Conservation (phyloP, 2,888 invertebrate species). For the Stenolophus ochropezus region DNA sequence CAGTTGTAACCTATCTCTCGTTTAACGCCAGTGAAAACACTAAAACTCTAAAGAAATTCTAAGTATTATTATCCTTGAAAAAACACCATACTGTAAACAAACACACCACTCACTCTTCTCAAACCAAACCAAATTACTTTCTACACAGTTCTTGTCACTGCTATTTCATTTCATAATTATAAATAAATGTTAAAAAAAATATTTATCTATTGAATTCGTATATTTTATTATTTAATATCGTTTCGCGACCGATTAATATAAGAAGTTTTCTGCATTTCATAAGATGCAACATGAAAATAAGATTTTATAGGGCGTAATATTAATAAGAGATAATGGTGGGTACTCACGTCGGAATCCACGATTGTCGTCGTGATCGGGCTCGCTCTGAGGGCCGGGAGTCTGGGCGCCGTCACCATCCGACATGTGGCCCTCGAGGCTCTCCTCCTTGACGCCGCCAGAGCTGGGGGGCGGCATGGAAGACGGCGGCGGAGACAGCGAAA, state of each 20-base stretch:
- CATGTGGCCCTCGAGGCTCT: conserved; percentile 77
- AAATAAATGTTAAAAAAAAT: no score
- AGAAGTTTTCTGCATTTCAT: no score
- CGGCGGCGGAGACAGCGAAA: conserved; percentile 75
- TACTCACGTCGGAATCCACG: conserved; percentile 79
- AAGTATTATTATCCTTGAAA: conserved; percentile 20
- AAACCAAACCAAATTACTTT: no score
- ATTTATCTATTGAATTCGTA: no score
- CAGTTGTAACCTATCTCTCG: conserved; percentile 58
- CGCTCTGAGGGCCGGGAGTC: conserved; percentile 70
- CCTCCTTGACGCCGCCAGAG: conserved; percentile 72
- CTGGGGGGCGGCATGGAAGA: conserved; percentile 71
- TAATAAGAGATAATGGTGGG: no score
- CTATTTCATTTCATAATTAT: no score
- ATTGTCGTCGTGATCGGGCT: conserved; percentile 71
- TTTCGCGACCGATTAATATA: no score
- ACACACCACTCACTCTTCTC: neutral
- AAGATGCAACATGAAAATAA: no score
- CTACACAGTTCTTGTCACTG: no score
- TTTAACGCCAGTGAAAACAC: conserved; percentile 16
- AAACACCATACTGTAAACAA: neutral
- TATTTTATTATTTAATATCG: no score
- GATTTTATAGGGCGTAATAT: no score
- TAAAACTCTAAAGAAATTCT: conserved; percentile 40
- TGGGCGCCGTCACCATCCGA: conserved; percentile 75